A percentile compares a stretch with the other conserved stretches of the same genome.
These are phyloP conservation scores for Adelphocoris suturalis DNA, from an alignment of 2,888 invertebrate species.

Conservation along the genomic window DNA sequence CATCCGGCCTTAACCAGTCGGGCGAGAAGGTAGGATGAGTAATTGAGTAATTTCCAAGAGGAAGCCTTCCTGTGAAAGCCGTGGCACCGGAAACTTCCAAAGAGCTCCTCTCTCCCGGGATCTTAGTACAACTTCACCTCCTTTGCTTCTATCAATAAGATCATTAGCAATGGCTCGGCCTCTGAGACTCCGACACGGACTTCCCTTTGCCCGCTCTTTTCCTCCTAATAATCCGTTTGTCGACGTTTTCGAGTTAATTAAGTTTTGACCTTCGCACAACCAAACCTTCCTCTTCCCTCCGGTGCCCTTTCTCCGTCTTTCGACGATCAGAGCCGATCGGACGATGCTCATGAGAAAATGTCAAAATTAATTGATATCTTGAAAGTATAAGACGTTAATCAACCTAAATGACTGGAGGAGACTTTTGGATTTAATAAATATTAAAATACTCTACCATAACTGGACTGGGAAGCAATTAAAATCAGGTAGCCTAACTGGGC, in stretches of 20 bases:
- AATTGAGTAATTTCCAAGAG: constrained; percentile 32
- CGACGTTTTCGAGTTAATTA: constrained; percentile 35
- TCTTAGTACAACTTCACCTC: constrained; percentile 29
- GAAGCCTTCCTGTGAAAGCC: background rate
- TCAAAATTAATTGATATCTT: background rate
- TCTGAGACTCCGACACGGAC: background rate
- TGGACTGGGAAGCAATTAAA: too few relatives aligned
- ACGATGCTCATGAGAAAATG: background rate
- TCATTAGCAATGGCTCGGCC: constrained; percentile 18
- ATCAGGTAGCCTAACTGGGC: too few relatives aligned
- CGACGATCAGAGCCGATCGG: background rate
- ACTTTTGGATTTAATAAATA: too few relatives aligned
- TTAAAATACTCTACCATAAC: too few relatives aligned
- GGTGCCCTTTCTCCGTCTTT: background rate
- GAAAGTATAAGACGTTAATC: background rate
- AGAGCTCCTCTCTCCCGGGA: background rate
- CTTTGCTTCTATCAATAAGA: constrained; percentile 22
- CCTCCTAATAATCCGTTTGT: constrained; percentile 36
- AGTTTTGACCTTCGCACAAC: constrained; percentile 3
- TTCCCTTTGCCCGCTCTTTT: background rate
- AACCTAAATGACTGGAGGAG: too few relatives aligned
- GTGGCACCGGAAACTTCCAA: background rate
- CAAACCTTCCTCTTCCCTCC: constrained; percentile 4
- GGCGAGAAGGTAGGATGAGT: constrained; percentile 2
- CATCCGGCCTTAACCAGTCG: background rate